Base-by-base conservation (phyloP, 2,113 vertebrate genomes). In the Lynx canadensis region DNA sequence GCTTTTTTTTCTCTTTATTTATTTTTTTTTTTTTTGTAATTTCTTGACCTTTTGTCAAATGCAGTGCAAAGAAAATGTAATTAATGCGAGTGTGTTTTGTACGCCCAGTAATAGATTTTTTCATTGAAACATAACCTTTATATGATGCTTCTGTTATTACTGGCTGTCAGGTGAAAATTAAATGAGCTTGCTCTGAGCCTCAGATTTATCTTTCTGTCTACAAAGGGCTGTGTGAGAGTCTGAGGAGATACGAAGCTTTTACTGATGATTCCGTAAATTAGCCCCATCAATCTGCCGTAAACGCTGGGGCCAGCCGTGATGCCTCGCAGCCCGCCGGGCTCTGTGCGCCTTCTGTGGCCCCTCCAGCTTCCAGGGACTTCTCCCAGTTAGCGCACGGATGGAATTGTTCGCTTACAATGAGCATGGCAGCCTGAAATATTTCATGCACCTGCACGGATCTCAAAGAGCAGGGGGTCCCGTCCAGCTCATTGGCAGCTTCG, bases 181-280 rank as follows among this genome's bases (percentile, higher is more conserved):
- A 98, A 97, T 97, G 96, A 97, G 94, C 82, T 96, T 38, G 60
- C 91, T 94, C 63, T 97, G 90, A 97, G 95, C 89, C 83, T 97
- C 86, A 96, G 78, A 98, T 98, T 98, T 98, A 97, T 97, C 95
- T 97, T 97, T 98, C 91, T 97, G 97, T 97, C 97, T 96, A 90
- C 94, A 97, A 93, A 98, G 95, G 96, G 79, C 97, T 96, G n/a
- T 82, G 50, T 66, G 86, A 97, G 89, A 94, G 73, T 88, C 91
- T 60, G 95, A 97, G 91, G 86, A 97, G 94, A 94, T 88, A 94
- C 57, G 80, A 65, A 91, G 82, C 89, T 73, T 95, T 97, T 95
- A 94, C 93, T 80, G 78, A 97, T 96, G 92, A 85, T 68, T 96
- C 65, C 33, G 21, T 97, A 97, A 97, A 97, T 98, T 97, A 80